These are phyloP conservation scores for Ceriagrion tenellum DNA, from an alignment of 2,888 invertebrate species.

Conservation along the genomic window DNA sequence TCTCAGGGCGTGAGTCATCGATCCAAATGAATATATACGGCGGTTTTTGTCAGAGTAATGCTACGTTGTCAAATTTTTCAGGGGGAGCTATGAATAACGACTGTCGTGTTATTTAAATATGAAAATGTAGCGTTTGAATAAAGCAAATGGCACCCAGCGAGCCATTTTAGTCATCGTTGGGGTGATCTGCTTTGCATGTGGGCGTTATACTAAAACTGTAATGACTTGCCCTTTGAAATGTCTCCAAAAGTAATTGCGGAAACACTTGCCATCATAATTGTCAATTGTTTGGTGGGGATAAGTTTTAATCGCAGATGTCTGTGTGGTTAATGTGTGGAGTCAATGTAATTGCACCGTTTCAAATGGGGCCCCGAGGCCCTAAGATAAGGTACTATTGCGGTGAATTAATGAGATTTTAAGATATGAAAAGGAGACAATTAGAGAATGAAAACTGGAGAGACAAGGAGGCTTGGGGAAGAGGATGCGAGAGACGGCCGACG, in stretches of 20 bases:
- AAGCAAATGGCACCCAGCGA: neutral
- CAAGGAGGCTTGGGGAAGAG: too few relatives aligned
- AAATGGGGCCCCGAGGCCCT: too few relatives aligned
- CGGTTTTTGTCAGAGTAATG: neutral
- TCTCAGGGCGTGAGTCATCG: neutral
- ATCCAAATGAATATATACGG: conserved; percentile 28
- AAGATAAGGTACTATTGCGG: too few relatives aligned
- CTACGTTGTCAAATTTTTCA: neutral
- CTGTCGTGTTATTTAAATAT: conserved; percentile 3
- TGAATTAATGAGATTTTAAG: too few relatives aligned
- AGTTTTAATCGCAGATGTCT: too few relatives aligned
- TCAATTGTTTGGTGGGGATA: neutral
- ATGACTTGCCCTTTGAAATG: neutral
- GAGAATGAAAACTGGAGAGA: too few relatives aligned
- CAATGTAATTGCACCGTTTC: too few relatives aligned
- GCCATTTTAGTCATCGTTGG: neutral
- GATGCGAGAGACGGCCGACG: too few relatives aligned
- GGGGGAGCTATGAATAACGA: neutral
- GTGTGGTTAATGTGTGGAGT: too few relatives aligned
- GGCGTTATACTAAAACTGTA: neutral
- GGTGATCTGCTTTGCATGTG: neutral
- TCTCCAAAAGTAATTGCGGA: neutral
- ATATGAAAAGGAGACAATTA: too few relatives aligned
- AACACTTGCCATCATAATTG: neutral
- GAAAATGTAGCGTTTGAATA: neutral